phyloP scores from a whole-genome alignment of 2,113 vertebrate species.

The Dascyllus trimaculatus region DNA sequence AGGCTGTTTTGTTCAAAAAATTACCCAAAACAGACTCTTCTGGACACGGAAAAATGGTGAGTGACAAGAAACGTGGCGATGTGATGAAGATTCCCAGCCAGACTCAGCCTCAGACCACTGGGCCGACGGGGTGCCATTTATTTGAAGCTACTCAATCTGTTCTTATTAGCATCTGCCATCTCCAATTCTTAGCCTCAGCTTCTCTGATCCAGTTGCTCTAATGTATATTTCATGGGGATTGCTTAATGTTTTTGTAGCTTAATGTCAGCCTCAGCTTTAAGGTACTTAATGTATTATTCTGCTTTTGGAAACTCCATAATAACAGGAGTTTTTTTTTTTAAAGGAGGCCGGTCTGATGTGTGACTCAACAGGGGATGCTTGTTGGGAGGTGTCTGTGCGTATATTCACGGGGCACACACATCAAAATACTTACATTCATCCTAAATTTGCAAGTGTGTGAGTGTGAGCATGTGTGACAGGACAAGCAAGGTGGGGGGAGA shows the following conservation, averaged over 20 bases:
- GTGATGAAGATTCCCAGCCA: neutral
- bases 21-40: constrained; percentile 1
- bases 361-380: constrained; percentile 58
- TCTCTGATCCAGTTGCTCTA: constrained; percentile 76
- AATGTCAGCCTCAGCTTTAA: constrained; percentile 68
- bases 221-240: constrained; percentile 81
- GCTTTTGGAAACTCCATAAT: constrained; percentile 75
- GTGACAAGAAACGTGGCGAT: neutral
- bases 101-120: constrained; percentile 2
- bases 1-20: neutral
- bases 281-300: constrained; percentile 83
- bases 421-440: constrained; percentile 56
- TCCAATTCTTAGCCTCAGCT: constrained; percentile 46
- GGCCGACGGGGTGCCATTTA: neutral
- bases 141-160: constrained; percentile 50
- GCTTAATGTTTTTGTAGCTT: constrained; percentile 77
- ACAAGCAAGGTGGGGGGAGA: constrained; percentile 38
- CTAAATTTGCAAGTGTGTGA: constrained; percentile 42
- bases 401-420: constrained; percentile 30
- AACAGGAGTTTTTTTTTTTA: constrained; percentile 51
- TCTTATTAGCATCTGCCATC: constrained; percentile 52
- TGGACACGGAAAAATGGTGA: neutral
- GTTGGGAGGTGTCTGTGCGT: constrained; percentile 50
- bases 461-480: constrained; percentile 53
- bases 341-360: constrained; percentile 68